Evolutionary conservation across 2,888 invertebrate species (phyloP).

Genomic region (Falcaria lacertinaria): DNA sequence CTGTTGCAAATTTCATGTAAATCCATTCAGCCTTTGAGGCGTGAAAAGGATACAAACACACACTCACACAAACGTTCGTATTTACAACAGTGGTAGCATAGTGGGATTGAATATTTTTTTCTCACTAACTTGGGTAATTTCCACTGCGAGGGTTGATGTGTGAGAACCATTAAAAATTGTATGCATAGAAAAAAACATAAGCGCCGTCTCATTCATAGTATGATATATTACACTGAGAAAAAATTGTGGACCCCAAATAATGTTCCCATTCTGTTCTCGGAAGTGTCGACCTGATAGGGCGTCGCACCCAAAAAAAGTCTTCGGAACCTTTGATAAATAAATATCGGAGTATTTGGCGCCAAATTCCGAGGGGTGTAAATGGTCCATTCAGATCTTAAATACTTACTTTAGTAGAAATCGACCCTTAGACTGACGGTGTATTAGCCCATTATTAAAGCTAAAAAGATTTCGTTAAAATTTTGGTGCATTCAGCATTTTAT

Average conservation of each 20-base stretch:
- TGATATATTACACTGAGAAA: constrained; percentile 13
- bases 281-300: constrained; percentile 30
- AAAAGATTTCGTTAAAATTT: no score
- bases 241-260: constrained; percentile 13
- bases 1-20: no score
- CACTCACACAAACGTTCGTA: no score
- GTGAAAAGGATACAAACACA: no score
- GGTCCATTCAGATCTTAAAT: constrained; percentile 25
- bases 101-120: not conserved
- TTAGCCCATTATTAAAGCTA: no score
- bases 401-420: constrained; percentile 1
- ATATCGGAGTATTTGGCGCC: constrained; percentile 29
- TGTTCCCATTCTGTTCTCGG: constrained; percentile 33
- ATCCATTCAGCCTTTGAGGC: no score
- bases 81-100: no score
- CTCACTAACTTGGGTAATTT: not conserved
- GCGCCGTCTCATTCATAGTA: constrained; percentile 21
- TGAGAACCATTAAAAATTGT: constrained; percentile 3
- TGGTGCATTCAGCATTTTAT: no score
- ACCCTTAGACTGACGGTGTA: no score
- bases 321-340: constrained; percentile 22
- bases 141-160: not conserved
- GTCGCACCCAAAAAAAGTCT: constrained; percentile 24
- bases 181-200: constrained; percentile 15
- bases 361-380: constrained; percentile 22